phyloP scores from a whole-genome alignment of 64 coral and sea anemone genomes.

The Montipora sp. region DNA sequence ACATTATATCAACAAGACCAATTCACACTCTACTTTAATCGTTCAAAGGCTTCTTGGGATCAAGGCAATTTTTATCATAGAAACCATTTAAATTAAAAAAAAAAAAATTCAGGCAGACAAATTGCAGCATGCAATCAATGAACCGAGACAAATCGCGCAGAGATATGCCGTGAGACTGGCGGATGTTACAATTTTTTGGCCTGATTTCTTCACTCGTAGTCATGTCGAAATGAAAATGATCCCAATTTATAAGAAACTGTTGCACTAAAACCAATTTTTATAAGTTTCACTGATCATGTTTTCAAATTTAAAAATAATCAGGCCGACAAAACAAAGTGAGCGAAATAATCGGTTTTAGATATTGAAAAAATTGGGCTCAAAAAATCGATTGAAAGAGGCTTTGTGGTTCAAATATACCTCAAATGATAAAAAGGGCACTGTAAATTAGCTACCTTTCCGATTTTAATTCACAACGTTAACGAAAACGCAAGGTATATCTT shows the following conservation, averaged over 20 bases:
- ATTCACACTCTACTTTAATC: too few species aligned
- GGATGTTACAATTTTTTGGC: background rate
- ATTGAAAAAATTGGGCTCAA: background rate
- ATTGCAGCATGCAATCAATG: background rate
- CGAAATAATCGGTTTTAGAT: background rate
- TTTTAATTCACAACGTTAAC: background rate
- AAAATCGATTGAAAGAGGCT: background rate
- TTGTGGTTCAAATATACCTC: background rate
- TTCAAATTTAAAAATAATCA: background rate
- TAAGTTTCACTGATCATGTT: slow-evolving; percentile 9
- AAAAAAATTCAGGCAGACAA: background rate
- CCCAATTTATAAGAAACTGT: slow-evolving; percentile 16
- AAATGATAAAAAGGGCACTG: background rate
- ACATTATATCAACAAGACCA: too few species aligned
- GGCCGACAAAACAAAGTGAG: background rate
- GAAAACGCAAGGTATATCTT: background rate
- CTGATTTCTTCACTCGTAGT: background rate
- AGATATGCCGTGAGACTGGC: background rate
- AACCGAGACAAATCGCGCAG: background rate
- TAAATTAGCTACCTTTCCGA: background rate
- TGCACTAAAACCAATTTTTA: slow-evolving; percentile 5
- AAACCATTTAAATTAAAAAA: background rate
- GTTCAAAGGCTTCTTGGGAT: too few species aligned
- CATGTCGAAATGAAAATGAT: background rate
- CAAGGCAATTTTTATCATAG: too few species aligned